Percentiles rank a stretch among this genome's conserved stretches.
phyloP scores from a whole-genome alignment of 1,140 invertebrate genomes.

The Ephestia elutella region DNA sequence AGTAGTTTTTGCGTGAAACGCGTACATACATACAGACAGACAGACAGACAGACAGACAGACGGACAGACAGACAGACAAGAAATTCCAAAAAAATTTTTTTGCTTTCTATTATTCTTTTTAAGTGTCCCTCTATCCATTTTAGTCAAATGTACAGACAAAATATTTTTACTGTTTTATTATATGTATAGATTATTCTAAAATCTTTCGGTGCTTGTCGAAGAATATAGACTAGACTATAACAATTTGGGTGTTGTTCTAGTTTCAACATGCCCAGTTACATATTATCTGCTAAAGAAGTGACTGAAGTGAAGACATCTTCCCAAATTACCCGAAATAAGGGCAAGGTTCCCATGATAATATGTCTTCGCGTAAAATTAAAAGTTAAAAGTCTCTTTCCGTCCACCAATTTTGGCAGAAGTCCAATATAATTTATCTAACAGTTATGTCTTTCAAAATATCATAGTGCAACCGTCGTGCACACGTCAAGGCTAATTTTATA shows the following conservation, averaged over 20 bases:
- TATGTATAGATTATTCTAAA: too few species aligned
- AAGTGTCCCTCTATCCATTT: too few species aligned
- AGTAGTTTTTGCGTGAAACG: too few species aligned
- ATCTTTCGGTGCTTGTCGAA: background rate
- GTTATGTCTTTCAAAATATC: constrained; percentile 46
- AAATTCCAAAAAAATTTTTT: too few species aligned
- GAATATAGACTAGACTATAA: background rate
- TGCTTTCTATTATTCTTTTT: too few species aligned
- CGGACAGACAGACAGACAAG: too few species aligned
- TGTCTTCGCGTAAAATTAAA: constrained; percentile 6
- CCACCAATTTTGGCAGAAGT: constrained; percentile 28
- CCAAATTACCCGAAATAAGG: background rate
- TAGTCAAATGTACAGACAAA: too few species aligned
- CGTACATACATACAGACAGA: too few species aligned
- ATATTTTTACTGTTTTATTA: too few species aligned
- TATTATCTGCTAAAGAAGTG: background rate
- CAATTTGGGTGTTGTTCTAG: background rate
- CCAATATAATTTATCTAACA: constrained; percentile 47
- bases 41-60: too few species aligned
- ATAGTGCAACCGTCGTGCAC: constrained; percentile 32
- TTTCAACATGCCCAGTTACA: background rate
- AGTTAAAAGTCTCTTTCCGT: constrained; percentile 8
- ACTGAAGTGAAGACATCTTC: background rate
- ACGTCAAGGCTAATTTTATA: constrained; percentile 33
- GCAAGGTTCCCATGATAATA: constrained; percentile 1